Evolutionary conservation across 2,888 invertebrate species (phyloP).

Genomic region (Euzetes globulus): DNA sequence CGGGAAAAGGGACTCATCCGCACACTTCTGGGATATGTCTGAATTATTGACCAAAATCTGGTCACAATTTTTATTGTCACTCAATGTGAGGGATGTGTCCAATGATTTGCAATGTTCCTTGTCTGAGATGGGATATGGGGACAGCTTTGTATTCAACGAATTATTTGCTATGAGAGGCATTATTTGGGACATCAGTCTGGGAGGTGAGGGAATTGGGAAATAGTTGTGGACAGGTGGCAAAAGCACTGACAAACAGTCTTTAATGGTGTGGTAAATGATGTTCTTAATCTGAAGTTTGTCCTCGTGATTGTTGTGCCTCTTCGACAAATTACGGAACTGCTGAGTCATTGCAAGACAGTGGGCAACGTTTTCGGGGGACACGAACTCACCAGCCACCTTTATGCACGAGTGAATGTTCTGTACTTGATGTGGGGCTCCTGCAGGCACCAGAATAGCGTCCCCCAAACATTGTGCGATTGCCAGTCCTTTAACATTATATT

Average conservation of each 20-base stretch:
- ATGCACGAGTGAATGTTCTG: constrained; percentile 93
- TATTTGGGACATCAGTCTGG: not conserved
- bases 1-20: no score
- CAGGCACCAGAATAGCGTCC: constrained; percentile 95
- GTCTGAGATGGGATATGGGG: not conserved
- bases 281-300: constrained; percentile 97
- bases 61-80: no score
- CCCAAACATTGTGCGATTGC: constrained; percentile 92
- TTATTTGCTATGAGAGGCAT: not conserved
- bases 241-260: constrained; percentile 56
- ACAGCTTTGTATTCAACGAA: not conserved
- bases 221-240: no score
- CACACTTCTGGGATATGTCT: no score
- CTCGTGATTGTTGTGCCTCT: constrained; percentile 91
- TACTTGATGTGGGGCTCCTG: constrained; percentile 98
- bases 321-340: constrained; percentile 86
- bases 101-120: no score
- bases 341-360: constrained; percentile 94
- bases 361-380: constrained; percentile 92
- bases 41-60: no score
- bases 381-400: constrained; percentile 96
- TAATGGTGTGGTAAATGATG: constrained; percentile 94
- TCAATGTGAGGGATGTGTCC: no score
- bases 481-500: constrained; percentile 89
- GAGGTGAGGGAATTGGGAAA: not conserved